phyloP scores from a whole-genome alignment of 1,140 invertebrate genomes.

The Pseudomyrmex dendroicus region DNA sequence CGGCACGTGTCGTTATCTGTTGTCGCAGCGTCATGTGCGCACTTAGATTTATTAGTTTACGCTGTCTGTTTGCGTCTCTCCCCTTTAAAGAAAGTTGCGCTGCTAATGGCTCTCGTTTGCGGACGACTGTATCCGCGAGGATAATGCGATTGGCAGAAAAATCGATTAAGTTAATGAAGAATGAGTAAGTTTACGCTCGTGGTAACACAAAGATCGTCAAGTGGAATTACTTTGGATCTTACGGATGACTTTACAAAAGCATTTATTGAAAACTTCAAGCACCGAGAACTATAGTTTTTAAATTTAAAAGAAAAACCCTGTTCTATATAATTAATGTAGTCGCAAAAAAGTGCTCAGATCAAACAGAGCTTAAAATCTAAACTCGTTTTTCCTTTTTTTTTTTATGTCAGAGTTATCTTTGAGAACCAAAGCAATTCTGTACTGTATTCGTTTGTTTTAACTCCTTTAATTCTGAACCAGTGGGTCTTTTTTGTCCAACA shows the following conservation, averaged over 20 bases:
- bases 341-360: not conserved
- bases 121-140: not conserved
- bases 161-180: not conserved
- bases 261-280: not conserved
- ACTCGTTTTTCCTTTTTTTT: not conserved
- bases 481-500: no score
- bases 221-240: conserved; percentile 1
- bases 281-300: no score
- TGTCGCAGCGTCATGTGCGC: not conserved
- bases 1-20: conserved; percentile 20
- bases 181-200: not conserved
- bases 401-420: not conserved
- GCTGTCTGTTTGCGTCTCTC: conserved; percentile 13
- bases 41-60: conserved; percentile 14
- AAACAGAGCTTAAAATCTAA: not conserved
- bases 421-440: not conserved
- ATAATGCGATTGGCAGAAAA: not conserved
- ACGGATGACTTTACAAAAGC: not conserved
- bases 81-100: not conserved
- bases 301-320: not conserved
- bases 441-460: not conserved
- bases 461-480: no score
- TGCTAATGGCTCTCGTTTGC: not conserved
- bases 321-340: not conserved
- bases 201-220: not conserved